These are phyloP conservation scores for Sylvietta virens DNA, from an alignment of 2,113 vertebrate genomes.

Conservation along the genomic window DNA sequence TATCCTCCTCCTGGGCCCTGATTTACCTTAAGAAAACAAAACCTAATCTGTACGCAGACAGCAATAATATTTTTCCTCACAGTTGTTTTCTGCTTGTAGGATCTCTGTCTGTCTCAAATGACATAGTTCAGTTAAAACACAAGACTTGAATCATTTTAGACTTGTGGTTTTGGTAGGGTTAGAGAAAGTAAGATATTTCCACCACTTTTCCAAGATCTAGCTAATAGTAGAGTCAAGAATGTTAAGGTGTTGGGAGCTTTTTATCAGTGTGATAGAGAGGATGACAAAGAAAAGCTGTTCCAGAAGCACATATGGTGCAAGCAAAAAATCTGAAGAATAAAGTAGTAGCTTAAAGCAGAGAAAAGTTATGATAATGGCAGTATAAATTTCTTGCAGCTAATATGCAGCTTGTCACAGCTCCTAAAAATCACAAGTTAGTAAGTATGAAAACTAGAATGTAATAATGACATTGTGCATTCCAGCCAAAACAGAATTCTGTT, in stretches of 20 bases:
- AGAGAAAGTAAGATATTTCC: neutral
- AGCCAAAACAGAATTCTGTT: neutral
- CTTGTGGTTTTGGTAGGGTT: neutral
- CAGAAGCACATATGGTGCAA: neutral
- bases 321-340: neutral
- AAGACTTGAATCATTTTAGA: neutral
- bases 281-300: neutral
- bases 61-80: neutral
- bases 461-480: neutral
- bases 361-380: neutral
- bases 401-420: slow-evolving; percentile 19
- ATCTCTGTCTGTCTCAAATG: neutral
- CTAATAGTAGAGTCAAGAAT: neutral
- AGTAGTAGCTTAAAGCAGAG: neutral
- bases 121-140: neutral
- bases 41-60: neutral
- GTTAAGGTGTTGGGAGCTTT: neutral
- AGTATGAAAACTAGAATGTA: slow-evolving; percentile 5
- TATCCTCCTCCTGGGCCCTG: neutral
- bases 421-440: slow-evolving; percentile 37
- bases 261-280: neutral
- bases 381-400: slow-evolving; percentile 5
- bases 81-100: neutral
- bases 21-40: neutral
- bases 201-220: neutral